These are phyloP conservation scores for Numenius arquata DNA, from an alignment of 2,113 vertebrate species.

Conservation along the genomic window DNA sequence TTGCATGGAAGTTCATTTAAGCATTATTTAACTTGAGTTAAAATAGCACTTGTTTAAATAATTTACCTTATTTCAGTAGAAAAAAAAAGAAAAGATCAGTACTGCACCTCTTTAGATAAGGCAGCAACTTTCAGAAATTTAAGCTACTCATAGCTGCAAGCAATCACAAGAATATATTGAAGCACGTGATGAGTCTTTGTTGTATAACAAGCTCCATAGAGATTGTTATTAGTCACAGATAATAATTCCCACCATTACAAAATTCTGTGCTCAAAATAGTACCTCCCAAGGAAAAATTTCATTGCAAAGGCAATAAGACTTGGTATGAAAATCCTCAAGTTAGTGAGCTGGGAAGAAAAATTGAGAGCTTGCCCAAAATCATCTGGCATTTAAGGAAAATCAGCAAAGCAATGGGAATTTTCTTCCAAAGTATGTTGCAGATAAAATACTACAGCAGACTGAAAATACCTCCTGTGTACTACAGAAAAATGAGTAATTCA, in stretches of 20 bases:
- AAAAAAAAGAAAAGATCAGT: not conserved
- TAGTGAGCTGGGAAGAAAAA: not conserved
- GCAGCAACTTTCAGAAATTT: not conserved
- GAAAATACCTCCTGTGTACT: not conserved
- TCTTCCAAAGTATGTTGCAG: not conserved
- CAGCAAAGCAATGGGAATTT: not conserved
- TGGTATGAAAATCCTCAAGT: not conserved
- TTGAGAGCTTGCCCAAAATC: not conserved
- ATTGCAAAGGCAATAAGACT: not conserved
- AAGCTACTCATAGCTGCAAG: not conserved
- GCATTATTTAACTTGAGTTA: not conserved
- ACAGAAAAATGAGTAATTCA: not conserved
- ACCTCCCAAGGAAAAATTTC: constrained; percentile 3
- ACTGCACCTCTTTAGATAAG: not conserved
- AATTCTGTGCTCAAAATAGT: constrained; percentile 11
- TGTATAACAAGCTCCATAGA: constrained; percentile 30
- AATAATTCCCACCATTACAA: constrained; percentile 30
- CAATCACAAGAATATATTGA: not conserved
- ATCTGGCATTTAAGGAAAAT: not conserved
- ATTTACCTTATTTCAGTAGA: not conserved
- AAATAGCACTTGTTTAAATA: not conserved
- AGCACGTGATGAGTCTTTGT: not conserved
- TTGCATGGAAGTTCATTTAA: not conserved
- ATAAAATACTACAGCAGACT: not conserved
- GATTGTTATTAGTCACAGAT: constrained; percentile 41